phyloP scores from a whole-genome alignment of 2,888 invertebrate genomes.

The Nephrotoma flavescens region DNA sequence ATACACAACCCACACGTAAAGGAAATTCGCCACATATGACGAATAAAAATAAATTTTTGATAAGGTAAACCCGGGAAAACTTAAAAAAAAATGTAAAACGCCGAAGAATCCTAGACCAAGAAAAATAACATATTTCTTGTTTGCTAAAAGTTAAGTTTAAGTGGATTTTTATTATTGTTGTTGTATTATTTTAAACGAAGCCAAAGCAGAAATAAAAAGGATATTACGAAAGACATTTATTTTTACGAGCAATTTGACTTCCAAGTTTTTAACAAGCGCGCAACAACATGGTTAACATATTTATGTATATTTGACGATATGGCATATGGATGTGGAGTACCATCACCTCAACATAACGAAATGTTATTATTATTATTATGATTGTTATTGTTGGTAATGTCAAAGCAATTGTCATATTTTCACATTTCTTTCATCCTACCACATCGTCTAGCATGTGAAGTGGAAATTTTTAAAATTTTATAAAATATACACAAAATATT shows the following conservation, averaged over 20 bases:
- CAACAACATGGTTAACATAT: neutral
- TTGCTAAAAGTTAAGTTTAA: neutral
- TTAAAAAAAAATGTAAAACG: no score
- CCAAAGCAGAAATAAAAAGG: neutral
- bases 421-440: neutral
- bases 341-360: neutral
- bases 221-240: conserved; percentile 1
- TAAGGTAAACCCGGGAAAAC: neutral
- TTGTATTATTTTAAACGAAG: neutral
- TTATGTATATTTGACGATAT: neutral
- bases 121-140: neutral
- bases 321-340: neutral
- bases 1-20: neutral
- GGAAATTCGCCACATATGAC: conserved; percentile 2
- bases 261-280: neutral
- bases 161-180: neutral
- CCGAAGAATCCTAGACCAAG: neutral
- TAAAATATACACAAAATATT: neutral
- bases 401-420: conserved; percentile 6
- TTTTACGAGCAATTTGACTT: conserved; percentile 3
- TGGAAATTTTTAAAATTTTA: neutral
- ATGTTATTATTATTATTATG: neutral
- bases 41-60: conserved; percentile 1
- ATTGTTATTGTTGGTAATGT: conserved; percentile 2
- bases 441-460: neutral